Evolutionary conservation across 2,888 invertebrate genomes (phyloP).

Genomic region (Dasypogon diadema): DNA sequence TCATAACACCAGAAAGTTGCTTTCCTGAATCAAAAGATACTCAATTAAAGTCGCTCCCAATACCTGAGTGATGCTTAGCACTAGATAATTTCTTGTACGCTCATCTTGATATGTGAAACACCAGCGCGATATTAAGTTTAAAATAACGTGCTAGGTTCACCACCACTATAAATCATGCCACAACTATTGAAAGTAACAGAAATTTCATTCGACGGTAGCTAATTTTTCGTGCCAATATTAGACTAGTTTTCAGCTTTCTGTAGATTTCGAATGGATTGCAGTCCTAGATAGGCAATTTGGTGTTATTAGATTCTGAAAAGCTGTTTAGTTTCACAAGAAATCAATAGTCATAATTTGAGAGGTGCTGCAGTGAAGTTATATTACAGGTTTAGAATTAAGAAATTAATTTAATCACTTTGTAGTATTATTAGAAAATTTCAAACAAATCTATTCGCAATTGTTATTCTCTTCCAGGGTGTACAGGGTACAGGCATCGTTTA

Average conservation of each 20-base stretch:
- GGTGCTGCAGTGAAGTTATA: no score
- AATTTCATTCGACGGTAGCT: background rate
- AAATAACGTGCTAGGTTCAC: background rate
- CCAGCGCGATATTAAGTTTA: background rate
- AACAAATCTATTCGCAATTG: no score
- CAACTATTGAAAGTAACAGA: slow-evolving; percentile 22
- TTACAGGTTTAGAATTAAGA: no score
- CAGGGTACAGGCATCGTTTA: no score
- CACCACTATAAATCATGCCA: slow-evolving; percentile 12
- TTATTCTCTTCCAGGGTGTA: no score
- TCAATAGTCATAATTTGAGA: no score
- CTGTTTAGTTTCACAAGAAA: no score
- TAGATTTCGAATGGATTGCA: background rate
- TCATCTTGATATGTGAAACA: slow-evolving; percentile 14
- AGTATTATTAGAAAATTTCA: no score
- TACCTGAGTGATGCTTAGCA: slow-evolving; percentile 18
- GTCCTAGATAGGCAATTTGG: no score
- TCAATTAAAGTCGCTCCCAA: slow-evolving; percentile 36
- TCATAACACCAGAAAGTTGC: slow-evolving; percentile 1
- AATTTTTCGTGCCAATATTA: background rate
- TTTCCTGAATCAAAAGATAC: slow-evolving; percentile 15
- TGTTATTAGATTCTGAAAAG: no score
- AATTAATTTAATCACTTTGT: no score
- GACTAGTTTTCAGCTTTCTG: slow-evolving; percentile 21
- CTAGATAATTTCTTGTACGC: slow-evolving; percentile 21